These are phyloP conservation scores for Riptortus pedestris DNA, from an alignment of 1,140 invertebrate genomes.

Conservation along the genomic window DNA sequence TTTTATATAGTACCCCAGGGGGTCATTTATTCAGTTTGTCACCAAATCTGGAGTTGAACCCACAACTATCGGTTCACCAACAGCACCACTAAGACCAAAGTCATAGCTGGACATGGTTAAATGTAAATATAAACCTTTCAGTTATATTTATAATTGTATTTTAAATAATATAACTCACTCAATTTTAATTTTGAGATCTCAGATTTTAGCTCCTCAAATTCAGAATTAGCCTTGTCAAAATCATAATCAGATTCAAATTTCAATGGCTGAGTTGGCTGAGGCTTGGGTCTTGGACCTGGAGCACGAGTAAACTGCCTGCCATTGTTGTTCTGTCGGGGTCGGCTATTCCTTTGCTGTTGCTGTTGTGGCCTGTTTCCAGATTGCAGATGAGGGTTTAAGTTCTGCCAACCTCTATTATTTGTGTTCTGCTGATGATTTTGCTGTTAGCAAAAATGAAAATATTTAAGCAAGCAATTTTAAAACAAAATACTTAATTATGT, in stretches of 20 bases:
- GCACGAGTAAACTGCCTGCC: slow-evolving; percentile 25
- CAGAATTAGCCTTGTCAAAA: slow-evolving; percentile 93
- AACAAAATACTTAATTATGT: too few relatives aligned
- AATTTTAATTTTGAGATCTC: slow-evolving; percentile 78
- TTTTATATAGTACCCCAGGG: too few relatives aligned
- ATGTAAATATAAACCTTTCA: too few relatives aligned
- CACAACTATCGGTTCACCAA: too few relatives aligned
- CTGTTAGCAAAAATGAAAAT: background rate
- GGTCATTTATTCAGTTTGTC: too few relatives aligned
- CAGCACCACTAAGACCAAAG: too few relatives aligned
- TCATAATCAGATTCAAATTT: slow-evolving; percentile 95
- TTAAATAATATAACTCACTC: background rate
- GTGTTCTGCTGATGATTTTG: background rate
- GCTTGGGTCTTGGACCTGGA: slow-evolving; percentile 21
- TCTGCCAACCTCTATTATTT: slow-evolving; percentile 1
- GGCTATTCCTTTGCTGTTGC: slow-evolving; percentile 35
- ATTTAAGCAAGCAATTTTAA: background rate
- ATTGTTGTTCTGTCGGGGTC: slow-evolving; percentile 18
- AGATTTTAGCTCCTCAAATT: slow-evolving; percentile 83
- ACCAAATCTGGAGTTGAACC: too few relatives aligned
- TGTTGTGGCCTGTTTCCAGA: slow-evolving; percentile 17
- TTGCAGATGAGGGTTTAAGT: background rate
- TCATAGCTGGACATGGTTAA: too few relatives aligned
- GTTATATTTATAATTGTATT: background rate
- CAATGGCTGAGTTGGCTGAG: slow-evolving; percentile 45